phyloP scores from a whole-genome alignment of 2,888 invertebrate genomes.

The Bombylius discolor region DNA sequence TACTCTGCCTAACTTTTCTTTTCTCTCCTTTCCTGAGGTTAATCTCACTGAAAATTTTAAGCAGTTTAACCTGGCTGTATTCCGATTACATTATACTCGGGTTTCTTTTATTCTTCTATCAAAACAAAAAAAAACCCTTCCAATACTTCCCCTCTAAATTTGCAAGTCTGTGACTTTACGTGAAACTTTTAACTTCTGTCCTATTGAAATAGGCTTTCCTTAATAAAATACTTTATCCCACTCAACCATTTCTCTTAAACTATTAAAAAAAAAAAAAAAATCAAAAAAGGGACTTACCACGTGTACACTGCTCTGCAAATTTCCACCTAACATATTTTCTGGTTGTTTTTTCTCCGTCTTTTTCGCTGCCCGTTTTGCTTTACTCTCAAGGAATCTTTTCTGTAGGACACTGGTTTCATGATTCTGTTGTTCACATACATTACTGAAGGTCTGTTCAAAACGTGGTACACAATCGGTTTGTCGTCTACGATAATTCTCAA shows the following conservation, averaged over 20 bases:
- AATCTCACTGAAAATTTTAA: too few species aligned
- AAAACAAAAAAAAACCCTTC: too few species aligned
- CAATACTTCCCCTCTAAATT: too few species aligned
- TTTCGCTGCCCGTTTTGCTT: conserved; percentile 75
- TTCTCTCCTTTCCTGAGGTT: too few species aligned
- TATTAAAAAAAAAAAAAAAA: not conserved
- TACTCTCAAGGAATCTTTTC: conserved; percentile 81
- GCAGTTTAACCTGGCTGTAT: too few species aligned
- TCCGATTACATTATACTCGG: too few species aligned
- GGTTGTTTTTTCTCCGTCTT: conserved; percentile 57
- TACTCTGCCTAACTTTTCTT: too few species aligned
- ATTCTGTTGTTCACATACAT: conserved; percentile 79
- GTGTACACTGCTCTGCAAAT: conserved; percentile 59
- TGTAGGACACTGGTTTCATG: conserved; percentile 78
- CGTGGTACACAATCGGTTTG: conserved; percentile 77
- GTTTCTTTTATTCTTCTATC: too few species aligned
- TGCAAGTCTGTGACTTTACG: too few species aligned
- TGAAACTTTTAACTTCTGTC: not conserved
- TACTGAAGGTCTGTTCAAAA: conserved; percentile 77
- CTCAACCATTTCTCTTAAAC: not conserved
- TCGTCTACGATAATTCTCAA: conserved; percentile 74
- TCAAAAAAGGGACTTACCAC: conserved; percentile 44
- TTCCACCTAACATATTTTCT: conserved; percentile 36
- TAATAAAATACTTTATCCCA: too few species aligned
- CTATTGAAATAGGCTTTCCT: too few species aligned